Conservation (phyloP, 2,797 vertebrate species). For the Chloroceryle inda region DNA sequence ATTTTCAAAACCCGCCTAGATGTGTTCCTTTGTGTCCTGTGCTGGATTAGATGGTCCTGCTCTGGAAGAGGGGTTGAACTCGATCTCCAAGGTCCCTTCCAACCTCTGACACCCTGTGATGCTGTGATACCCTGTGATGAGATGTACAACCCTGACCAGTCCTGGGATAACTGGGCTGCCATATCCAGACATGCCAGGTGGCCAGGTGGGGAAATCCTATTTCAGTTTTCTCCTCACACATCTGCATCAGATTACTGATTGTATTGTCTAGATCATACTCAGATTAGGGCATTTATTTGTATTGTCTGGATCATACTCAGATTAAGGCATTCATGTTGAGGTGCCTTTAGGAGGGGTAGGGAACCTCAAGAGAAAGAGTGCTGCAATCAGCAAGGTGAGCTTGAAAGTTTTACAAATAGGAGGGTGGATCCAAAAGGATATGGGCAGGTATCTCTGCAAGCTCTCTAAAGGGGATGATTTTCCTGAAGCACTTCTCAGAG, state of each 20-base stretch:
- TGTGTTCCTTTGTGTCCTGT: too few species aligned
- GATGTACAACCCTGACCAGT: background rate
- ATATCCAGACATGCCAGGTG: background rate
- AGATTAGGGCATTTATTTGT: background rate
- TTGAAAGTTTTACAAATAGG: background rate
- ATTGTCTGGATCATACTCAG: background rate
- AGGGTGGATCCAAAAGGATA: background rate
- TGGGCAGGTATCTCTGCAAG: background rate
- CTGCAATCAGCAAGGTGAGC: background rate
- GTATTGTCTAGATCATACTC: background rate
- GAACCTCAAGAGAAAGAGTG: background rate
- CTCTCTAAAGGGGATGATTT: background rate
- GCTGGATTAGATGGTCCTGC: too few species aligned
- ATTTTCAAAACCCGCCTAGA: too few species aligned
- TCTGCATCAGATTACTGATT: background rate
- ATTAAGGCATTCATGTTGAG: background rate
- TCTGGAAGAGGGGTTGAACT: too few species aligned
- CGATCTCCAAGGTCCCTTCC: too few species aligned
- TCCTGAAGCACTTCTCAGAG: background rate
- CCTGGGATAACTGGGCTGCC: background rate
- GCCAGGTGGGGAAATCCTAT: background rate
- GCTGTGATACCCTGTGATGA: background rate
- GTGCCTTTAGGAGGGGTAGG: background rate
- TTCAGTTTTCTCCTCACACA: background rate
- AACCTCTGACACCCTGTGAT: too few species aligned